These are phyloP conservation scores for Ictidomys tridecemlineatus DNA, from an alignment of 2,113 vertebrate species.

Conservation along the genomic window DNA sequence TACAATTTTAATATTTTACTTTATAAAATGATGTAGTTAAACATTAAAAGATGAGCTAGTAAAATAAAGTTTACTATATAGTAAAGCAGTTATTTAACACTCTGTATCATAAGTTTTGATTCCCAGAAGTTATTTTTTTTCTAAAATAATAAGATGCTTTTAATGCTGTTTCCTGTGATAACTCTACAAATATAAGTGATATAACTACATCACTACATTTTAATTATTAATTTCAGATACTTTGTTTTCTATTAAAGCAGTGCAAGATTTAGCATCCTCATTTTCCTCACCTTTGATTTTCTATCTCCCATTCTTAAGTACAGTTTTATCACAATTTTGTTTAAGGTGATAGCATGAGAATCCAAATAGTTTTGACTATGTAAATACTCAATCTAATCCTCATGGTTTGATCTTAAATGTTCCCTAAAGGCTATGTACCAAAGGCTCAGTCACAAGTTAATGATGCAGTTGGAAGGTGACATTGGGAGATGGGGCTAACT, in stretches of 20 bases:
- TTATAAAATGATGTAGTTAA: not conserved
- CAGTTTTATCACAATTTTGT: not conserved
- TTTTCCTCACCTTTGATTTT: not conserved
- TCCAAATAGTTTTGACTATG: not conserved
- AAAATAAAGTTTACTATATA: not conserved
- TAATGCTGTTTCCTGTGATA: not conserved
- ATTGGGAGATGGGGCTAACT: not conserved
- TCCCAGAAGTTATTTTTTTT: not conserved
- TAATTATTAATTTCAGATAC: not conserved
- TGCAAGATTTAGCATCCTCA: not conserved
- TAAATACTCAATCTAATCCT: not conserved
- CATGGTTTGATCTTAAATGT: not conserved
- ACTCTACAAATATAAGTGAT: not conserved
- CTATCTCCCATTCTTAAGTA: not conserved
- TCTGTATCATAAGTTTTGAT: not conserved
- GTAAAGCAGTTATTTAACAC: not conserved
- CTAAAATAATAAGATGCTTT: not conserved
- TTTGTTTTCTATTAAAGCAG: not conserved
- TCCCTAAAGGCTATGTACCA: not conserved
- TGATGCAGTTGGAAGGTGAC: not conserved
- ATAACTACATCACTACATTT: not conserved
- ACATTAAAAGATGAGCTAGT: not conserved
- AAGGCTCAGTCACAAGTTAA: not conserved
- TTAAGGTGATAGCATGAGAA: not conserved
- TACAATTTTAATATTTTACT: not conserved